phyloP scores from a whole-genome alignment of 2,888 invertebrate species.

The Ichneumoninae sp. region DNA sequence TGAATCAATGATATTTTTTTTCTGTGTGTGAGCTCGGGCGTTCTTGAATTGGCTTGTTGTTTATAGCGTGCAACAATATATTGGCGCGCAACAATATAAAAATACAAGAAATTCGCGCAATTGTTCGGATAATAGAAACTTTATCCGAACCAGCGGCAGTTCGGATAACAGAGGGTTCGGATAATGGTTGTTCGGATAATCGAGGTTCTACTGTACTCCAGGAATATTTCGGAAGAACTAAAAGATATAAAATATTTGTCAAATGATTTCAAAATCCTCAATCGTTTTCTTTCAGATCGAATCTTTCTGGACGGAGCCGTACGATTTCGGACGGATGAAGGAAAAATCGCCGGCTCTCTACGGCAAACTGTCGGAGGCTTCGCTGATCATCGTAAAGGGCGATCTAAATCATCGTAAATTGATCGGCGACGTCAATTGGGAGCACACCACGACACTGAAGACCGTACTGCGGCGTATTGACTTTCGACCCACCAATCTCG shows the following conservation, averaged over 20 bases:
- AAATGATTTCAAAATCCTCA: neutral
- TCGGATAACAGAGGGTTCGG: no score
- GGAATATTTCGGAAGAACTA: no score
- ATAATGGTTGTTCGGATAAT: no score
- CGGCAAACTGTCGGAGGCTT: constrained; percentile 88
- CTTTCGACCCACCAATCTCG: constrained; percentile 93
- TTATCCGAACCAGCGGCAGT: no score
- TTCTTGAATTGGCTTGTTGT: no score
- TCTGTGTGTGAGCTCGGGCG: no score
- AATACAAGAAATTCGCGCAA: no score
- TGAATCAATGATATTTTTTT: no score
- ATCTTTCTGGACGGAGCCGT: constrained; percentile 95
- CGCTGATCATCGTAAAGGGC: constrained; percentile 93
- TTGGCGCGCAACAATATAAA: no score
- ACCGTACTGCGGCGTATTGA: constrained; percentile 86
- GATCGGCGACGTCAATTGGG: constrained; percentile 94
- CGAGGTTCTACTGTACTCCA: no score
- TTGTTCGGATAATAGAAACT: no score
- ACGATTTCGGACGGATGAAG: constrained; percentile 92
- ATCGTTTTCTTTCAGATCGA: constrained; percentile 84
- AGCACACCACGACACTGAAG: constrained; percentile 85
- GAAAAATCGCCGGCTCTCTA: constrained; percentile 89
- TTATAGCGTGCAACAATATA: no score
- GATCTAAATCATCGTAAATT: constrained; percentile 98
- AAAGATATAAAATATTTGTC: neutral